Base-by-base conservation (phyloP, 2,888 invertebrate species). In the Leptodirus hochenwartii region DNA sequence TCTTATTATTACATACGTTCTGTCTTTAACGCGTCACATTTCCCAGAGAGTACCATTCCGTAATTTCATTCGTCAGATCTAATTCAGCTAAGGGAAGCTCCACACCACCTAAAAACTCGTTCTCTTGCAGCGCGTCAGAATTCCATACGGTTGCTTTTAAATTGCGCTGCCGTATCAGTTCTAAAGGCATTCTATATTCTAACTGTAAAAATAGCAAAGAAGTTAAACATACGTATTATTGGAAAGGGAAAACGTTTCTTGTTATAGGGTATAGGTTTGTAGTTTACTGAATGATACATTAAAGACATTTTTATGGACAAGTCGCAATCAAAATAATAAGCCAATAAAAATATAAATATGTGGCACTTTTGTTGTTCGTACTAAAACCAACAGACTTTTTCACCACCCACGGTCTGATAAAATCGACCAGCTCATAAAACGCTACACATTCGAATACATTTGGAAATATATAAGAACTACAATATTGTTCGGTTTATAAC, bases 71-170 rank as follows among this genome's bases (percentile, higher is more conserved):
- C 3, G 69, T 65, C 36, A 90, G 59, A 45, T 82, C 74, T 37
- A 84, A 55, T 20, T 75, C 64, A 34, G 62, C 61, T 9, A 95
- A 61, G 2, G 75, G 73, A 41, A 93, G 66, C 40, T 79, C 73
- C 32, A 85, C 78, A n/a, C 90, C 90, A 15, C 95, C 95, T 6
- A 93, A 62, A 51, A 91, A 84, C 56, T 87, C 84, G 56, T 93
- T 93, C 54, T 91, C 91, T 51, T 90, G 90, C 23, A 93, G 56
- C 1, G 84, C 72, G 52, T 91, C 91, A 54, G 90, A 84, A 51
- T 85, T 80, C 93, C 91, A 93, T 6, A 93, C 79, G 0, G 91
- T 87, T 1, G 90, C 88, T 53, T 90, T 85, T n/a, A 95, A 58
- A 6, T 66, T 68, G 27, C 84, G 64, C 39, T 63, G 64, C 47